Base-by-base conservation (phyloP, 1,140 invertebrate species). In the Augochlora pura region DNA sequence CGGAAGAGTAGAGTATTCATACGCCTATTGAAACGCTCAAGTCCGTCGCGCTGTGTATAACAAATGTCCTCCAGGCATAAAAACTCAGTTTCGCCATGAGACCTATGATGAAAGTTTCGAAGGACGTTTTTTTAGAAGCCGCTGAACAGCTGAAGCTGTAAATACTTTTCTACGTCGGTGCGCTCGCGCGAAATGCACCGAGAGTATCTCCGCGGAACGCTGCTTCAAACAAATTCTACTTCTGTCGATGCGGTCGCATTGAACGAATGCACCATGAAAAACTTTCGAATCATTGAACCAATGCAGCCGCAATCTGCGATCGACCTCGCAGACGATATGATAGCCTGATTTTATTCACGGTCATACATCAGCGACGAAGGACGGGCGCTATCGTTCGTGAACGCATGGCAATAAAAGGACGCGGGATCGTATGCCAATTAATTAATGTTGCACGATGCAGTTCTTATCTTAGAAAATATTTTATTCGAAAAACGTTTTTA, bases 241-340 rank as follows among this genome's bases (percentile, higher is more conserved):
- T 7, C 4, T 10, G 14, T 16, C 12, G 21, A 65, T 23, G 38
- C 63, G 1, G 63, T 65, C n/a, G 32, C 21, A 14, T 65, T 2
- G 9, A 42, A 23, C 62, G 25, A n/a, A 21, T n/a, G 18, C 32
- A 21, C 9, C 10, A 10, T 42, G n/a, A 10, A n/a, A 38, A 16
- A 42, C 27, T 39, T 18, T 63, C 38, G 38, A 42, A 42, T 4
- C 63, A 9, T 12, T 42, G 10, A 42, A 65, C 38, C 21, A 38
- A 65, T 42, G n/a, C 63, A n/a, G n/a, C 8, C 23, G 7, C 7
- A 65, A 18, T 65, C 8, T 42, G 18, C 7, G 42, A 18, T 65
- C 63, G 63, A 65, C 63, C 63, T 65, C 63, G 38, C 38, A n/a
- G 27, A 64, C 62, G n/a, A n/a, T 64, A 39, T 42, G 21, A 42